These are phyloP conservation scores for Musca vetustissima DNA, from an alignment of 1,140 invertebrate species.

Conservation along the genomic window DNA sequence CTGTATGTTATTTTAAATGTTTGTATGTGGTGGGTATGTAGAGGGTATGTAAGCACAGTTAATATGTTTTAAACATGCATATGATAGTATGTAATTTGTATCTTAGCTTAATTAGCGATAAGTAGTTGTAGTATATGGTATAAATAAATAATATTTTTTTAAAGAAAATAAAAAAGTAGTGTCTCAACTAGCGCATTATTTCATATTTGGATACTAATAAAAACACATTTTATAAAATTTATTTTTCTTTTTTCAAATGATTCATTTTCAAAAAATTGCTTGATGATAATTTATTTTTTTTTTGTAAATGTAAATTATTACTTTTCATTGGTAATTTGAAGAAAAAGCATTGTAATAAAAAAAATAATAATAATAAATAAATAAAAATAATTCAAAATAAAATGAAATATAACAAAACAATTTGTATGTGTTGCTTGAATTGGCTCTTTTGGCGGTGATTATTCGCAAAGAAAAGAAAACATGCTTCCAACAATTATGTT, in stretches of 20 bases:
- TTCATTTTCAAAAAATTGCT: neutral
- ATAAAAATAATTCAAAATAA: slow-evolving; percentile 20
- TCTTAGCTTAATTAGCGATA: too few species aligned
- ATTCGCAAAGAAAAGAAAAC: neutral
- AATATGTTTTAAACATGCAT: too few species aligned
- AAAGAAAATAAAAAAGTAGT: slow-evolving; percentile 18
- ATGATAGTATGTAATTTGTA: too few species aligned
- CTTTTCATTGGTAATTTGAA: neutral
- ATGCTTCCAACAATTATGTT: too few species aligned
- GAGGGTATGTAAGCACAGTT: too few species aligned
- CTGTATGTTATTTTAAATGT: too few species aligned
- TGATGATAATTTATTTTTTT: neutral
- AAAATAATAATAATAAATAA: slow-evolving; percentile 1
- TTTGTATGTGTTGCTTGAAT: neutral
- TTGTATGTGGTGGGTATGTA: too few species aligned
- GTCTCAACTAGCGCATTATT: slow-evolving; percentile 28
- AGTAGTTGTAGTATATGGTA: too few species aligned
- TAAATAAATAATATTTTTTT: too few species aligned
- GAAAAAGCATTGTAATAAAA: neutral
- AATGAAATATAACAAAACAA: slow-evolving; percentile 15
- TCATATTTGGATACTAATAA: neutral
- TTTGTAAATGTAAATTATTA: neutral
- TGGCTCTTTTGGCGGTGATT: slow-evolving; percentile 31
- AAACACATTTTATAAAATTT: neutral
- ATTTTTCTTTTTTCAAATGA: neutral